These are phyloP conservation scores for Tridacna gigas DNA, from an alignment of 2,888 invertebrate species.

Conservation along the genomic window DNA sequence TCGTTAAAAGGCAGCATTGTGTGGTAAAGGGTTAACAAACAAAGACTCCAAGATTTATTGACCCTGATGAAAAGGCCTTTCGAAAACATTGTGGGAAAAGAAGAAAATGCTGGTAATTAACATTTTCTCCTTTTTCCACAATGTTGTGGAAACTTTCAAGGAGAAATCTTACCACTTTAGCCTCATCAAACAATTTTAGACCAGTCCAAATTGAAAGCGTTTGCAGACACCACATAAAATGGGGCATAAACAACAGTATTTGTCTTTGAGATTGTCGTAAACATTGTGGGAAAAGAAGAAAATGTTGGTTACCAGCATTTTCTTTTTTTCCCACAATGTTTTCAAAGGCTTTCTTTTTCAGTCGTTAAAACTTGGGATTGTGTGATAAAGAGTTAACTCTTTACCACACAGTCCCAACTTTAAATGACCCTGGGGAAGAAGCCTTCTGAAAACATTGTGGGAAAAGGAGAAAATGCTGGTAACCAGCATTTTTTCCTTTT, in stretches of 20 bases:
- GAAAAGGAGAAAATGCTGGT: constrained; percentile 2
- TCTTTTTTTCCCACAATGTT: too few species aligned
- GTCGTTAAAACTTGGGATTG: too few species aligned
- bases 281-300: background rate
- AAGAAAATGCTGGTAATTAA: background rate
- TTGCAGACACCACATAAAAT: background rate
- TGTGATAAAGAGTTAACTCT: background rate
- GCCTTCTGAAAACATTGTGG: constrained; percentile 1
- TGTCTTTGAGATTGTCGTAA: background rate
- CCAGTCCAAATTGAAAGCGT: background rate
- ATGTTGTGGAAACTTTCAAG: too few species aligned
- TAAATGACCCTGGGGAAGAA: background rate
- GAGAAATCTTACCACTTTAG: too few species aligned
- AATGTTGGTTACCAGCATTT: background rate
- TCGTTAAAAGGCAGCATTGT: too few species aligned
- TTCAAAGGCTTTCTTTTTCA: too few species aligned
- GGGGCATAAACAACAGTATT: background rate
- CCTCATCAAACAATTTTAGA: background rate
- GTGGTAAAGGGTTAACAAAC: too few species aligned
- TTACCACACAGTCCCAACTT: background rate
- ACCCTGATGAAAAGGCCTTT: too few species aligned
- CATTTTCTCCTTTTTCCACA: constrained; percentile 1
- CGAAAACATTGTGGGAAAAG: constrained; percentile 4
- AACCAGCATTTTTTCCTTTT: too few species aligned
- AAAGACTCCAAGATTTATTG: too few species aligned